Base-by-base conservation (phyloP, 1,140 invertebrate species). In the Hesperophylax magnus region DNA sequence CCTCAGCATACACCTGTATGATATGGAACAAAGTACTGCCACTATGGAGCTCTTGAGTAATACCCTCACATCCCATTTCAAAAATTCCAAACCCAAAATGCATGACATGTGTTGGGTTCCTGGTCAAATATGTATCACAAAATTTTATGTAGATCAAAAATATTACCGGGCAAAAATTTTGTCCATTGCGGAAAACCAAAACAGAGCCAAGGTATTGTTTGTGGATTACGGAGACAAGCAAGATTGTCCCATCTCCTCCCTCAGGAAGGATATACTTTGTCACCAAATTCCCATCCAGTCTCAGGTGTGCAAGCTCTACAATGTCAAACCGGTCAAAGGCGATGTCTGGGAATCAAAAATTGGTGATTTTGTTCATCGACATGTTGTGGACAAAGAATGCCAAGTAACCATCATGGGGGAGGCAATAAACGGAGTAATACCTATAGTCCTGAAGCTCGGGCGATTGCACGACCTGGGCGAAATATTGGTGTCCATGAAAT, bases 151-250 rank as follows among this genome's bases (percentile, higher is more conserved):
- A 6, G 92, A 95, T 85, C 87, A 91, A 3, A 87, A 88, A 14
- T 94, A 93, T 88, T 94, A 94, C 84, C 89, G 94, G 77, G 93
- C 92, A 22, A 84, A 87, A 72, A 89, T 94, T 9, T 39, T 88
- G 20, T 86, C 89, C 63, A 87, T 89, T 8, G 85, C 87, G 24
- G 82, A 87, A 0, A 72, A 85, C 14, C 75, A 85, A 14, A 86
- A 87, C 4, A 85, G 85, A 15, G 87, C 92, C 77, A 82, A 87
- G 5, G 90, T 94, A 1, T 85, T 89, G 77, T 94, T 92, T 83
- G 86, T 94, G 1, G 93, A 95, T 85, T 94, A 91, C 82, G 93
- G 93, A 0, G 94, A 94, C 78, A 85, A 88, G 71, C 91, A 92
- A 81, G 85, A 86, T 2, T 92, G 92, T 22, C 77, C 86, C 0